Conservation (phyloP, 2,888 invertebrate genomes). For the Notodonta ziczac region DNA sequence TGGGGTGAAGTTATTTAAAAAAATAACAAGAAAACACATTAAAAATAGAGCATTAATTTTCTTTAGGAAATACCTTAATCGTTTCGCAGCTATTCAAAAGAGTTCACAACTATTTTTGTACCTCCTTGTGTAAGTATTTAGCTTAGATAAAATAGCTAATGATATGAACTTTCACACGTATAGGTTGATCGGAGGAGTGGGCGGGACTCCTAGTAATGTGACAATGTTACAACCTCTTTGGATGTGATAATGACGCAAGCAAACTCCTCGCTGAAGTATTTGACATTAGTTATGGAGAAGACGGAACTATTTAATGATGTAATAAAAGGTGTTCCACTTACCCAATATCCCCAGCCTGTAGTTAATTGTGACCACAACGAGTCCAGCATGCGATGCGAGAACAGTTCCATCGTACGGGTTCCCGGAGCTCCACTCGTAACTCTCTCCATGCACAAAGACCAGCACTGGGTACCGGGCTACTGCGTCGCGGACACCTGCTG, state of each 20-base stretch:
- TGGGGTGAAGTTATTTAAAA: conserved; percentile 1
- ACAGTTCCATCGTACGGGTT: conserved; percentile 99
- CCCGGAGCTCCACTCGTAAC: conserved; percentile 98
- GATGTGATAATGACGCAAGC: no score
- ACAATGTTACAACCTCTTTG: no score
- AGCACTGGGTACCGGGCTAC: conserved; percentile 92
- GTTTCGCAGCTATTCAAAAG: not conserved
- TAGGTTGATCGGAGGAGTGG: no score
- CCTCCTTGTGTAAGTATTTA: no score
- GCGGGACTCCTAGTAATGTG: no score
- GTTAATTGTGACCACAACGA: conserved; percentile 95
- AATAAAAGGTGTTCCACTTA: conserved; percentile 69
- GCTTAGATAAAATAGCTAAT: no score
- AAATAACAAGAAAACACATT: not conserved
- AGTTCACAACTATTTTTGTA: no score
- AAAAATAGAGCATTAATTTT: not conserved
- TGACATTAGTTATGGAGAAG: no score
- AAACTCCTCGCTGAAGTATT: no score
- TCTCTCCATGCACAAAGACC: conserved; percentile 97
- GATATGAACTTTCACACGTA: no score
- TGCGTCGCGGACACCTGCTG: conserved; percentile 87
- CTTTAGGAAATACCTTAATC: not conserved
- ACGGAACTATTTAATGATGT: no score
- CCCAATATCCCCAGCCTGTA: conserved; percentile 92
- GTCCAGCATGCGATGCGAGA: conserved; percentile 95